Evolutionary conservation across 1,140 invertebrate species (phyloP).

Genomic region (Zaprionus ornatus): DNA sequence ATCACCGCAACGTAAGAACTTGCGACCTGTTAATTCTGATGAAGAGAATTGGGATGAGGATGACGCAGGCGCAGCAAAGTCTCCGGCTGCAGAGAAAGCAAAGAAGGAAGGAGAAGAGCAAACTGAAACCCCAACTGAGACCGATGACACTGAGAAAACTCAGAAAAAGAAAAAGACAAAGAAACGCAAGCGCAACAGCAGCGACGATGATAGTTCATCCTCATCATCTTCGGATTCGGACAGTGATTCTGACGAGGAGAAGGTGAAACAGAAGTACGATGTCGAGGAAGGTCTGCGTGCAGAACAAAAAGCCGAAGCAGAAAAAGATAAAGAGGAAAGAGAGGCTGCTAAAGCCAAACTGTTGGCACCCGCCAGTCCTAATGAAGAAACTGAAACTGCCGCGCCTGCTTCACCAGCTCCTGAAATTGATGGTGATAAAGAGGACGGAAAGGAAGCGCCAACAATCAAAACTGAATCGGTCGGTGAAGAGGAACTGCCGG

Average conservation of each 20-base stretch:
- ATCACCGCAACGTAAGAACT: slow-evolving; percentile 47
- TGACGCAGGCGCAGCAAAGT: neutral
- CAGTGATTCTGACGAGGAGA: slow-evolving; percentile 76
- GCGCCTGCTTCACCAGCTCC: neutral
- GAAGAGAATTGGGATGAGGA: slow-evolving; percentile 85
- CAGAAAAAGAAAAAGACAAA: slow-evolving; percentile 62
- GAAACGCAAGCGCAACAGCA: slow-evolving; percentile 84
- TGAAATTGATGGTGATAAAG: slow-evolving; percentile 25
- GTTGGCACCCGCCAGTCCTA: slow-evolving; percentile 32
- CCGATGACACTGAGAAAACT: slow-evolving; percentile 75
- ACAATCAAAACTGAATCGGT: slow-evolving; percentile 14
- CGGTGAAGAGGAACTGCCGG: slow-evolving; percentile 40
- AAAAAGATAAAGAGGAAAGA: slow-evolving; percentile 50
- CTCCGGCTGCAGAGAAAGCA: slow-evolving; percentile 38
- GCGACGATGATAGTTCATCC: slow-evolving; percentile 82
- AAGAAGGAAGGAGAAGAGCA: slow-evolving; percentile 16
- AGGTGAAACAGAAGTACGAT: slow-evolving; percentile 83
- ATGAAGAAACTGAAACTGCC: neutral
- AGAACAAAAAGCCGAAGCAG: slow-evolving; percentile 63
- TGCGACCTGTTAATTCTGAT: slow-evolving; percentile 43
- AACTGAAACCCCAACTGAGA: neutral
- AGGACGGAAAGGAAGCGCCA: neutral
- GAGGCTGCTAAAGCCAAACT: slow-evolving; percentile 68
- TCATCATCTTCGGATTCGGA: slow-evolving; percentile 72
- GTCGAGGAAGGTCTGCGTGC: slow-evolving; percentile 63